phyloP scores from a whole-genome alignment of 1,140 invertebrate genomes.

The Solen grandis region DNA sequence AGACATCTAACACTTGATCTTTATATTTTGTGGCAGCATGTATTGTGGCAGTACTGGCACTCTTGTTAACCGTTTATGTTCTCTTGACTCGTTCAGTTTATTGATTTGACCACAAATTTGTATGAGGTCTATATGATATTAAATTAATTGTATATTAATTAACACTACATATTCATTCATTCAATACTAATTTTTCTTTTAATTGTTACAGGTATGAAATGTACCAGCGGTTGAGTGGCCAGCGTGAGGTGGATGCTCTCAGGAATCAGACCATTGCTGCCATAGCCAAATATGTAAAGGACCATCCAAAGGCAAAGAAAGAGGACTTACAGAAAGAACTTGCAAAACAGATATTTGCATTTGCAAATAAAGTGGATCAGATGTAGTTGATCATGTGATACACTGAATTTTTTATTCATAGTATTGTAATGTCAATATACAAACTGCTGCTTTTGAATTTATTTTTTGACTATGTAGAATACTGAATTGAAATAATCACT shows the following conservation, averaged over 20 bases:
- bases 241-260: constrained; percentile 65
- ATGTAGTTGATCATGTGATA: constrained; percentile 54
- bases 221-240: constrained; percentile 61
- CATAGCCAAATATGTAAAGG: constrained; percentile 67
- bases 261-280: constrained; percentile 64
- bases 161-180: too few relatives aligned
- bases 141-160: neutral
- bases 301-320: constrained; percentile 66
- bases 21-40: too few relatives aligned
- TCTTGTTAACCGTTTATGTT: too few relatives aligned
- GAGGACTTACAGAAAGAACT: constrained; percentile 66
- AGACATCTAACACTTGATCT: too few relatives aligned
- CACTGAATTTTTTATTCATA: too few relatives aligned
- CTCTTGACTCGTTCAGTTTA: neutral
- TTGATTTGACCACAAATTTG: neutral
- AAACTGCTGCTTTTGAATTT: too few relatives aligned
- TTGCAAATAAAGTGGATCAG: constrained; percentile 64
- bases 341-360: constrained; percentile 61
- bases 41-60: too few relatives aligned
- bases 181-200: neutral
- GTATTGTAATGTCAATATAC: too few relatives aligned
- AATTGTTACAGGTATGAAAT: constrained; percentile 53
- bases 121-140: neutral
- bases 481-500: too few relatives aligned
- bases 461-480: too few relatives aligned